Evolutionary conservation across 2,113 vertebrate species (phyloP).

Genomic region (Jaculus jaculus): DNA sequence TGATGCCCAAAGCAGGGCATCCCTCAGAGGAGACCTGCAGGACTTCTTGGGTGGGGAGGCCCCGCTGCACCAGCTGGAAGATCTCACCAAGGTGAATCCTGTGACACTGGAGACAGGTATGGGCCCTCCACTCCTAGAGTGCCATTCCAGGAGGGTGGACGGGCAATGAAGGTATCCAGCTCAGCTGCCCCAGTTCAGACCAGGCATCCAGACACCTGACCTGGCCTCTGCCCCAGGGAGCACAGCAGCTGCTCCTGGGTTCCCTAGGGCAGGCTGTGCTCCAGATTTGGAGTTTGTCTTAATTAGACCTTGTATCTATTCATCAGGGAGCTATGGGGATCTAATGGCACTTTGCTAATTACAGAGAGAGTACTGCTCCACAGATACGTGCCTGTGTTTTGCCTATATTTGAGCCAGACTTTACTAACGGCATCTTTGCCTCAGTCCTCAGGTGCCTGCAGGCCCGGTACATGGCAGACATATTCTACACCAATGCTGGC

Average conservation of each 20-base stretch:
- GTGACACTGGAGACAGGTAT: constrained; percentile 94
- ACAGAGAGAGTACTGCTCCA: constrained; percentile 16
- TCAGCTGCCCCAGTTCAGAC: background rate
- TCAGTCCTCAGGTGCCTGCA: constrained; percentile 97
- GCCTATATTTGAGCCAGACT: constrained; percentile 46
- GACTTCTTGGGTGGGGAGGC: constrained; percentile 90
- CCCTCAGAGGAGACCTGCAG: constrained; percentile 87
- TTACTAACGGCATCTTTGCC: constrained; percentile 72
- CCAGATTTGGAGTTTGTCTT: constrained; percentile 62
- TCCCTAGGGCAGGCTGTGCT: constrained; percentile 44
- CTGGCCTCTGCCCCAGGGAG: background rate
- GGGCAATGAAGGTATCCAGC: background rate
- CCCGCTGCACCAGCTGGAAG: constrained; percentile 91
- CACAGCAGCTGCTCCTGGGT: background rate
- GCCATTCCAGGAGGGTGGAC: background rate
- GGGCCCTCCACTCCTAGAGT: constrained; percentile 1
- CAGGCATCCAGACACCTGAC: background rate
- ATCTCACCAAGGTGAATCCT: constrained; percentile 97
- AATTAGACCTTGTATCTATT: constrained; percentile 73
- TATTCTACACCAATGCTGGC: constrained; percentile 97
- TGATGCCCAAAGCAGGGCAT: constrained; percentile 52
- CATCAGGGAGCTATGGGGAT: constrained; percentile 50
- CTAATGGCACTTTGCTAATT: constrained; percentile 66
- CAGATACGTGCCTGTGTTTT: constrained; percentile 2
- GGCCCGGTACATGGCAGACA: constrained; percentile 89